Evolutionary conservation across 2,797 vertebrate genomes (phyloP).

Genomic region (Leucoraja ocellata): DNA sequence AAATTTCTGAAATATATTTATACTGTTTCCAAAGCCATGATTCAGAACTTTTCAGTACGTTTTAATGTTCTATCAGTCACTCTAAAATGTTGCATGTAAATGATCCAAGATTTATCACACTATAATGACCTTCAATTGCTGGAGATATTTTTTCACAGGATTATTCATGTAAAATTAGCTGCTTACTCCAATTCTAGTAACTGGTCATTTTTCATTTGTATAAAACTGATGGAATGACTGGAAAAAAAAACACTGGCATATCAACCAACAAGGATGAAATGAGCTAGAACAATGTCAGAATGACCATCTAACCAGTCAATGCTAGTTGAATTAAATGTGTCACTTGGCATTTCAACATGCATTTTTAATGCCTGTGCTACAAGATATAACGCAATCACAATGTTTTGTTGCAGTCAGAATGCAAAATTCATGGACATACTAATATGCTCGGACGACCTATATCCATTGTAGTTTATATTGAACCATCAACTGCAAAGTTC

Average conservation of each 20-base stretch:
- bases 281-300: background rate
- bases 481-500: background rate
- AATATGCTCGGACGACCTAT: background rate
- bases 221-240: background rate
- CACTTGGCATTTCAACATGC: background rate
- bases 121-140: background rate
- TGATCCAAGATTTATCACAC: background rate
- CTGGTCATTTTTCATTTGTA: background rate
- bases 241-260: background rate
- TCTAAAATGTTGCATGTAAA: background rate
- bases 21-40: background rate
- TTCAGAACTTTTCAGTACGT: background rate
- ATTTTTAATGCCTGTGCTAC: background rate
- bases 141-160: background rate
- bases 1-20: background rate
- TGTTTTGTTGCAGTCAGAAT: background rate
- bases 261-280: background rate
- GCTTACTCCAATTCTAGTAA: background rate
- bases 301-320: background rate
- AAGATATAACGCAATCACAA: background rate
- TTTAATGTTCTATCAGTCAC: slow-evolving; percentile 9
- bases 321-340: background rate
- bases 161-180: background rate
- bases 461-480: background rate
- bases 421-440: background rate